A percentile compares a stretch with the other conserved stretches of the same genome.
Evolutionary conservation across 2,113 vertebrate genomes (phyloP).

Genomic region (Pelvicachromis taeniatus): DNA sequence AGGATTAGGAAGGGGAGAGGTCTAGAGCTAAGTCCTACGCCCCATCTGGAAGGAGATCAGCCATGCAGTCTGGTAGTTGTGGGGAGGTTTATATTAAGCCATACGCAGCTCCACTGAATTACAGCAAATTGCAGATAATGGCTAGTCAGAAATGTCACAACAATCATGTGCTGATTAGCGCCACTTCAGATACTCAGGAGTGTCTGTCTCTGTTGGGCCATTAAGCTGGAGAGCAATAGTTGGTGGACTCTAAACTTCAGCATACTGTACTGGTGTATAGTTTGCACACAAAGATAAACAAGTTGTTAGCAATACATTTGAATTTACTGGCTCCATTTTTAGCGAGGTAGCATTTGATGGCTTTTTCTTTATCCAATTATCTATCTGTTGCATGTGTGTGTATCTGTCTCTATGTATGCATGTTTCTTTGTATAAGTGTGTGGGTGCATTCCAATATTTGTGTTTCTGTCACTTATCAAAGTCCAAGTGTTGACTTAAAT

Average conservation of each 20-base stretch:
- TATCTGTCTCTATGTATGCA: not conserved
- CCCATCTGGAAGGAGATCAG: slow-evolving; percentile 47
- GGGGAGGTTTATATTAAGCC: slow-evolving; percentile 6
- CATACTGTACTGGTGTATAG: not conserved
- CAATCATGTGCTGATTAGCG: slow-evolving; percentile 47
- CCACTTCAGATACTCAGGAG: slow-evolving; percentile 7
- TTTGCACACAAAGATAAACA: not conserved
- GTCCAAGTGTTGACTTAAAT: not conserved
- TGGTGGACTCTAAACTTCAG: slow-evolving; percentile 24
- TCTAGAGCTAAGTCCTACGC: slow-evolving; percentile 6
- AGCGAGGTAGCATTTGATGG: not conserved
- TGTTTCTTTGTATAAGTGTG: not conserved
- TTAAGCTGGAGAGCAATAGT: slow-evolving; percentile 16
- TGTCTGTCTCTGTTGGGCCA: slow-evolving; percentile 11
- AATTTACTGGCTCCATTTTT: not conserved
- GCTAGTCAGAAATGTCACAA: slow-evolving; percentile 48
- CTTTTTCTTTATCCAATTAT: not conserved
- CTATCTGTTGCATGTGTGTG: not conserved
- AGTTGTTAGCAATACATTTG: not conserved
- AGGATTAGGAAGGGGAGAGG: slow-evolving; percentile 24
- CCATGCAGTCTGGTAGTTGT: not conserved
- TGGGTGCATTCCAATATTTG: not conserved
- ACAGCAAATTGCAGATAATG: slow-evolving; percentile 32
- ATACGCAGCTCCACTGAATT: slow-evolving; percentile 30
- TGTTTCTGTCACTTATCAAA: slow-evolving; percentile 3